Base-by-base conservation (phyloP, 2,888 invertebrate species). In the Salpingus planirostris region DNA sequence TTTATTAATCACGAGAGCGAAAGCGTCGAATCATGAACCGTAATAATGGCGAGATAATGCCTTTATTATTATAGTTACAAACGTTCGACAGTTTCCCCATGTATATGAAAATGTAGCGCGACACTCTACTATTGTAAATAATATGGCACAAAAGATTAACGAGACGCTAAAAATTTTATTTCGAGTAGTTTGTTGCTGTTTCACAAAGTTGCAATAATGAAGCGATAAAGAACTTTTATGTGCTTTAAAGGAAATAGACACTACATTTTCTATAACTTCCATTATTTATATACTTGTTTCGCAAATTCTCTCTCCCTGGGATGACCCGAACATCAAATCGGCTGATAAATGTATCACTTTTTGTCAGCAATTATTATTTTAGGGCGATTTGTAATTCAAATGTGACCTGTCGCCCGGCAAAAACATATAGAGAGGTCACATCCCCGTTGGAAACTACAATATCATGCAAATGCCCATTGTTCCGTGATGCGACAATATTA, bases 21-120 rank as follows among this genome's bases (percentile, higher is more conserved):
- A 46, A 45, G 37, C 41, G 44, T 42, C 29, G 46, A 44, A 41
- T 48, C 44, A 46, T 40, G 42, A 41, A 46, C 42, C 30, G 43
- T 46, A 49, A n/a, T n/a, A n/a, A 49, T 46, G 43, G 43, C 30
- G 33, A 42, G 46, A 47, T 47, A 46, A 46, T 45, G 34, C 42
- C 38, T 42, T 46, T 42, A 43, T 49, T 46, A 45, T 47, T 45
- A n/a, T n/a, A n/a, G n/a, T n/a, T n/a, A 42, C 44, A 31, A 38
- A 40, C 44, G 42, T 41, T 27, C 18, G 27, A 31, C 21, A 31
- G 26, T 36, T 25, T 15, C 25, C 14, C 26, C 29, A 15, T 29
- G 29, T 32, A 36, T 32, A 36, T 31, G 31, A 36, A 36, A 40
- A 13, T 31, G 25, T 8, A 24, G 26, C 22, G 28, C 29, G 26